Percentiles rank a stretch among this genome's conserved stretches.
Conservation (phyloP, 2,797 vertebrate genomes). For the Sebastes melanostomus region DNA sequence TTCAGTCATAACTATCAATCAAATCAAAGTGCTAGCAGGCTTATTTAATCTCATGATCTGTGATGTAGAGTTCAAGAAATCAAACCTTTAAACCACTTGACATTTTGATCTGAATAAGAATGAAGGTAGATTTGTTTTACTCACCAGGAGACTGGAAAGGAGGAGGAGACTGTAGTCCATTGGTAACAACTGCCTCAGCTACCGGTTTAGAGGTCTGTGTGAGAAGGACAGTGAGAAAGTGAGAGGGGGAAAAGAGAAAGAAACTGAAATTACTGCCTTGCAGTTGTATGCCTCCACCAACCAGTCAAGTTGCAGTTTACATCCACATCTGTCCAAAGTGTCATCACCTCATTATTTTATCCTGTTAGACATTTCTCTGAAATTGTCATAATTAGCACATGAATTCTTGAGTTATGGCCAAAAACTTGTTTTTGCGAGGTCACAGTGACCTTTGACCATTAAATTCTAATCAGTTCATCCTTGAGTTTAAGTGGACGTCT, state of each 20-base stretch:
- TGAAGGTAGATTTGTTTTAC: conserved; percentile 12
- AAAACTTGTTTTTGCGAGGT: no score
- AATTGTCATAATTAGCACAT: no score
- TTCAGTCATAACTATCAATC: neutral
- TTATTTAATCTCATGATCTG: neutral
- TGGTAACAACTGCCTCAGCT: conserved; percentile 43
- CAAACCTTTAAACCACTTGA: neutral
- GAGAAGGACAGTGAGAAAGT: neutral
- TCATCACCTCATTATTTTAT: no score
- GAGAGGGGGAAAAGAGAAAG: neutral
- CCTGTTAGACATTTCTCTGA: no score
- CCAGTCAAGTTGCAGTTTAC: no score
- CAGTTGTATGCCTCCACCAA: no score
- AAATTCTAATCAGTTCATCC: no score
- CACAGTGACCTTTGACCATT: no score
- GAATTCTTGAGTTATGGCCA: no score
- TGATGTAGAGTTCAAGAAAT: neutral
- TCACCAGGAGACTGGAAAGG: conserved; percentile 64
- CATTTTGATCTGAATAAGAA: neutral
- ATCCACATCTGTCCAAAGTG: no score
- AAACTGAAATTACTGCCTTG: neutral
- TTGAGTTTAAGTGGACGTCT: no score
- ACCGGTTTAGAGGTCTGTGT: conserved; percentile 43
- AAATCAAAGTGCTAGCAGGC: neutral
- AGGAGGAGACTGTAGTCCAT: conserved; percentile 56